Evolutionary conservation across 2,888 invertebrate genomes (phyloP), one percentile per base, ranked within the genome.

Genomic region (Invenusta paracnida): DNA sequence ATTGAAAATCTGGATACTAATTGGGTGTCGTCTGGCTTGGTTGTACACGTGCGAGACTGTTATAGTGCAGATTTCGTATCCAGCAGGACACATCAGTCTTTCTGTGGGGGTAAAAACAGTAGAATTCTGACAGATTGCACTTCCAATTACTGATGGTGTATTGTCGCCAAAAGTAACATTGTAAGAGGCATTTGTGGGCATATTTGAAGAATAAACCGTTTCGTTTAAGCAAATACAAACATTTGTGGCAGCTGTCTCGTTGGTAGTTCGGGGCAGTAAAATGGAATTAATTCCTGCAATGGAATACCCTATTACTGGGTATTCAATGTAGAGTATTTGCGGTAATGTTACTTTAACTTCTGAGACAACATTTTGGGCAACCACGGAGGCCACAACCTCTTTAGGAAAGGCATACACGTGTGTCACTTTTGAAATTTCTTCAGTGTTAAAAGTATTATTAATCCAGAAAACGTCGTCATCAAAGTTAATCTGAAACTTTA

Each of bases 121-220:
- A 13, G 5, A 13, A 23, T 73, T 73, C 25, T 73, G 73, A 25
- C 73, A 73, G 23, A 73, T 73, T 5, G 11, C 73, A 73, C 73
- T 73, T 73, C 73, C 73, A 23, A 73, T 2, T 73, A n/a, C 23
- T 13, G 27, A 2, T 23, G 11, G 73, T 13, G 73, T 13, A 73
- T 73, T 13, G 23, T 73, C 73, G 5, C 73, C 73, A 73, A 73
- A 73, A 5, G 73, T 23, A 13, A 73, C 23, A 23, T 73, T 73
- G 73, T 73, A 73, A 73, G 73, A 73, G 23, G 73, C 23, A 73
- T 73, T 73, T 73, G 73, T 73, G 2, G 73, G 73, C 73, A 73
- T 73, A 25, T 2, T 5, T 2, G 17, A 13, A 23, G 11, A 13
- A 23, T 23, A 73, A 23, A 23, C 23, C 17, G 2, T 73, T 73